Evolutionary conservation across 2,797 vertebrate genomes (phyloP).

Genomic region (Periparus ater): DNA sequence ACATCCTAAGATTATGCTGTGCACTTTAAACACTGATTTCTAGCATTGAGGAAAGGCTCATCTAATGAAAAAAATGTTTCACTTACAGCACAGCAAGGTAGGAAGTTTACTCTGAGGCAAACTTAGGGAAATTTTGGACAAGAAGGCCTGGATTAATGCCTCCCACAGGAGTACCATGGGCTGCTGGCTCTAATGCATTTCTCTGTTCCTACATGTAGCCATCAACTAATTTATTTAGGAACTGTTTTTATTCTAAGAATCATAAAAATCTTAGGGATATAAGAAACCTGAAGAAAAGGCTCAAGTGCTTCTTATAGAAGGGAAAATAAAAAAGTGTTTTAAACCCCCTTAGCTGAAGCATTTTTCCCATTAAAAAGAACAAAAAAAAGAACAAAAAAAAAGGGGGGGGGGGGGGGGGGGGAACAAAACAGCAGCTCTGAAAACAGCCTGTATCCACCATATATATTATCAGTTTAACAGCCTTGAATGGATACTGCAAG

Average conservation of each 20-base stretch:
- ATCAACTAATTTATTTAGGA: slow-evolving; percentile 10
- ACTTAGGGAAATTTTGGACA: neutral
- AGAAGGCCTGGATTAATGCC: neutral
- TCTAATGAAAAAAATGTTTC: neutral
- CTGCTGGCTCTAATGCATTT: neutral
- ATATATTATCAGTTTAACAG: slow-evolving; percentile 53
- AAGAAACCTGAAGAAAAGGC: neutral
- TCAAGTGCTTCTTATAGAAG: neutral
- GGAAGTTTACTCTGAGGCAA: neutral
- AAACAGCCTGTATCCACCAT: slow-evolving; percentile 20
- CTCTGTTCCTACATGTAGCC: neutral
- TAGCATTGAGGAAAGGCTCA: neutral
- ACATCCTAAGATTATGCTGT: neutral
- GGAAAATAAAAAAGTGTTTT: slow-evolving; percentile 11
- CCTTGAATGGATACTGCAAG: slow-evolving; percentile 53
- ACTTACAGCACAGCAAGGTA: neutral
- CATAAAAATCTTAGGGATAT: neutral
- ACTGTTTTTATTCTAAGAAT: neutral
- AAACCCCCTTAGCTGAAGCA: neutral
- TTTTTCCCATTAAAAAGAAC: neutral
- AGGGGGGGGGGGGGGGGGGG: accelerated
- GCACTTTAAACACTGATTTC: neutral
- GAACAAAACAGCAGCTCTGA: slow-evolving; percentile 6
- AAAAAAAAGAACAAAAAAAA: neutral
- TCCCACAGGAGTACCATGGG: neutral